Base-by-base conservation (phyloP, 2,797 vertebrate species). In the Prionace glauca region DNA sequence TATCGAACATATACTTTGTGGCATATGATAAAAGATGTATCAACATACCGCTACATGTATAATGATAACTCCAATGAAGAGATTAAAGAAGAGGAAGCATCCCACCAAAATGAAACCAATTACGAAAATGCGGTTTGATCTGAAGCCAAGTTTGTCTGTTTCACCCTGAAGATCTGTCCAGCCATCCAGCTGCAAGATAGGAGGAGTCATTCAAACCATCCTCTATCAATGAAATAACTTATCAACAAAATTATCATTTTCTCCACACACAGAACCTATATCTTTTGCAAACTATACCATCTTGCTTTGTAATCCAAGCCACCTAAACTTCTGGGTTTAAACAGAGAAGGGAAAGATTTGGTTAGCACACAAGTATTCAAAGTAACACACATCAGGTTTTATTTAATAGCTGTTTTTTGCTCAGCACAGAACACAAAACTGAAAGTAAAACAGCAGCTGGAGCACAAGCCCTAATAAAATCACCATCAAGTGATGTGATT, bases 1-100 rank as follows among this genome's bases (percentile, higher is more conserved):
- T 56, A 77, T 45, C 22, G 60, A 56, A n/a, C 45, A 77, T 5
- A 29, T 18, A 65, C 14, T 91, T 45, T 45, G 45, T 22, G 18
- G 8, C 41, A 45, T 45, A 45, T 45, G n/a, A 29, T 92, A 20
- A 32, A 94, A 74, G n/a, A 14, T 3, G 45, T 60, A 2, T 29
- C 12, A 56, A 32, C 96, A 90, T 94, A 97, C 97, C 96, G 97
- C 96, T 0, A 96, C 96, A 94, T 97, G 96, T 50, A 96, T 97
- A 96, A 97, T 97, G 96, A 97, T 97, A 67, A 97, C 96, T 0
- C 96, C 97, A 92, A 97, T 96, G 0, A 96, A 96, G 96, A 96
- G 96, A 90, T 95, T 96, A 96, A 97, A 97, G 96, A 97, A 96
- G 81, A 97, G 24, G 95, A 97, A 97, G 95, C 90, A 96, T 62